Evolutionary conservation across 2,888 invertebrate species (phyloP).

Genomic region (Cataglyphis cursor): DNA sequence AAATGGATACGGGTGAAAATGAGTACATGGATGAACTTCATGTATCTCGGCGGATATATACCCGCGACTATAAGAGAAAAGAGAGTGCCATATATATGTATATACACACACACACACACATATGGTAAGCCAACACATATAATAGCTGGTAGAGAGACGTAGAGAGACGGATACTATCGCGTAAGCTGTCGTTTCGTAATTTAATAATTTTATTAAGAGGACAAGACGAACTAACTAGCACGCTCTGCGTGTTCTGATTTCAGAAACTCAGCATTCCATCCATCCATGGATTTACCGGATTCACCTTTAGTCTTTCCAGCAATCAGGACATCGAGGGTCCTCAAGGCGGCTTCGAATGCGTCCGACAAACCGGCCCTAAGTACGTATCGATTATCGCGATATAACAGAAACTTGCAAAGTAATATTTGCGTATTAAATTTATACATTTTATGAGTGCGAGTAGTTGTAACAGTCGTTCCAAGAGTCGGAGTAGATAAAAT

Average conservation of each 20-base stretch:
- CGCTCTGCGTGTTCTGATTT: constrained; percentile 75
- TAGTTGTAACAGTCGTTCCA: not conserved
- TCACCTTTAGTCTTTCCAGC: constrained; percentile 93
- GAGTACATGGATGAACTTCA: constrained; percentile 50
- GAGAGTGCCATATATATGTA: not conserved
- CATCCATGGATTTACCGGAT: constrained; percentile 88
- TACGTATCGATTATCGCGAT: constrained; percentile 73
- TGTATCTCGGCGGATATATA: constrained; percentile 44
- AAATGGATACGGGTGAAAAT: not conserved
- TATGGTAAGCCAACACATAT: too few species aligned
- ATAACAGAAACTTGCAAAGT: not conserved
- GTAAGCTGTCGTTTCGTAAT: constrained; percentile 73
- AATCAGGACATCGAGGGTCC: constrained; percentile 94
- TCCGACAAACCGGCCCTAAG: constrained; percentile 90
- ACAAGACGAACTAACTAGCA: constrained; percentile 70
- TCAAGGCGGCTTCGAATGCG: constrained; percentile 97
- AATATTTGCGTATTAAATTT: not conserved
- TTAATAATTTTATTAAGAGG: constrained; percentile 76
- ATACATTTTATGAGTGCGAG: not conserved
- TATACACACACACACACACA: too few species aligned
- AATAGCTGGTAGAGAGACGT: constrained; percentile 48
- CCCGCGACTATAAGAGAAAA: constrained; percentile 31
- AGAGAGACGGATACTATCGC: constrained; percentile 32
- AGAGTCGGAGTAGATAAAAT: not conserved
- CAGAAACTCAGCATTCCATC: constrained; percentile 93